Evolutionary conservation across 2,888 invertebrate species (phyloP), one percentile per base, ranked within the genome.

Genomic region (Furcula furcula): DNA sequence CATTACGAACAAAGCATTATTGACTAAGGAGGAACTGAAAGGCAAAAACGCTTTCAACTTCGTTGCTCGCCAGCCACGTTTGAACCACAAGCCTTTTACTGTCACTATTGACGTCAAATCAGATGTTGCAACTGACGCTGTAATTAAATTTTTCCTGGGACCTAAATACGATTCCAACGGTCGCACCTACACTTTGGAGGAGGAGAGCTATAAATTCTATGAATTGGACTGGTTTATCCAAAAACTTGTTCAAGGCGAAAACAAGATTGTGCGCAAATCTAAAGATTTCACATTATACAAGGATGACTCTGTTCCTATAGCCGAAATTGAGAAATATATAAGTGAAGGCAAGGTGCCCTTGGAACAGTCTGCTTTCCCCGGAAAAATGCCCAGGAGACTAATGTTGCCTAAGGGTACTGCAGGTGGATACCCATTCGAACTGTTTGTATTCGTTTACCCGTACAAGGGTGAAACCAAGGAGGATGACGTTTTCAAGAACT

Each of bases 401-500:
- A 78, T 94, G 63, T 74, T 95, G 38, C 95, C 95, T 20, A 93
- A 90, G 66, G 95, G 95, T 65, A 92, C 89, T 51, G 79, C 77
- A 21, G 91, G 91, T 45, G 95, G 95, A 32, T 90, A 91, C 76
- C 90, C 91, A 31, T 91, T 91, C 85, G 91, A 92, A 53, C 60
- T 94, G 40, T 93, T 91, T 75, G 91, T 93, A 32, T 88, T 92
- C 30, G 89, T 92, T 12, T 90, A 90, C 52, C 91, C 92, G 27
- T 89, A 82, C 55, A 74, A 78, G 22, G 76, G 83, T 28, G 70
- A 76, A 5, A 67, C 81, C 18, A 83, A 87, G 29, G 68, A 71
- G 11, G 56, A 64, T 25, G 71, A 74, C 1, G 40, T 52, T 0
- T 69, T 67, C 41, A 67, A 70, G 46, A 56, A 60, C 10, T 68